Evolutionary conservation across 1,140 invertebrate species (phyloP).

Genomic region (Schmidtea mediterranea): DNA sequence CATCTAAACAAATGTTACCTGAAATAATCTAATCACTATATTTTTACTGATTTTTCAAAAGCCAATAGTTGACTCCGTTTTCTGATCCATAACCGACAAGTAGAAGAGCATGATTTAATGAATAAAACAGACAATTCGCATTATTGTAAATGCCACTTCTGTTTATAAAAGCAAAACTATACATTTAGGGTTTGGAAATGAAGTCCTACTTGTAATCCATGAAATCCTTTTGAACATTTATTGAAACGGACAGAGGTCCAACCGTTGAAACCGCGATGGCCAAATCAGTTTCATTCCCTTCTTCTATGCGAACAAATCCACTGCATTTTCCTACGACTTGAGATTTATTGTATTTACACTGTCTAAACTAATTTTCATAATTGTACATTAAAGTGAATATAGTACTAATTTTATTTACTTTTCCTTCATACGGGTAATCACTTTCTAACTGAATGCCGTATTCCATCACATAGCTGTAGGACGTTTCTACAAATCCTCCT

Average conservation of each 20-base stretch:
- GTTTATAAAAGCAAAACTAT: background rate
- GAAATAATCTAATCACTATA: too few species aligned
- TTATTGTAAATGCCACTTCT: conserved; percentile 12
- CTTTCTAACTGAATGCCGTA: background rate
- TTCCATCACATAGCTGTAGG: conserved; percentile 16
- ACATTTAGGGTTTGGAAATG: too few species aligned
- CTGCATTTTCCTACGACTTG: conserved; percentile 12
- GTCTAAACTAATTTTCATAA: background rate
- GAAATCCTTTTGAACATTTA: conserved; percentile 49
- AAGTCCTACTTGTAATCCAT: conserved; percentile 38
- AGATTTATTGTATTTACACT: conserved; percentile 8
- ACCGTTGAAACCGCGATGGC: conserved; percentile 37
- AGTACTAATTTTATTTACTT: background rate
- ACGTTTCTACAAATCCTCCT: conserved; percentile 21
- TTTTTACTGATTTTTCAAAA: conserved; percentile 32
- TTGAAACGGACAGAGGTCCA: conserved; percentile 49
- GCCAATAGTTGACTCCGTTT: conserved; percentile 19
- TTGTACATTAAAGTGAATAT: background rate
- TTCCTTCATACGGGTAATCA: conserved; percentile 2
- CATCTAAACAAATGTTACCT: too few species aligned
- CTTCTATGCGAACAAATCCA: conserved; percentile 44
- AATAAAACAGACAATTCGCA: conserved; percentile 11
- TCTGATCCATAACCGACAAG: conserved; percentile 15
- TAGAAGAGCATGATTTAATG: conserved; percentile 13
- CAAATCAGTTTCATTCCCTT: conserved; percentile 27